Base-by-base conservation (phyloP, 2,888 invertebrate species). In the Epinotia nisella region DNA sequence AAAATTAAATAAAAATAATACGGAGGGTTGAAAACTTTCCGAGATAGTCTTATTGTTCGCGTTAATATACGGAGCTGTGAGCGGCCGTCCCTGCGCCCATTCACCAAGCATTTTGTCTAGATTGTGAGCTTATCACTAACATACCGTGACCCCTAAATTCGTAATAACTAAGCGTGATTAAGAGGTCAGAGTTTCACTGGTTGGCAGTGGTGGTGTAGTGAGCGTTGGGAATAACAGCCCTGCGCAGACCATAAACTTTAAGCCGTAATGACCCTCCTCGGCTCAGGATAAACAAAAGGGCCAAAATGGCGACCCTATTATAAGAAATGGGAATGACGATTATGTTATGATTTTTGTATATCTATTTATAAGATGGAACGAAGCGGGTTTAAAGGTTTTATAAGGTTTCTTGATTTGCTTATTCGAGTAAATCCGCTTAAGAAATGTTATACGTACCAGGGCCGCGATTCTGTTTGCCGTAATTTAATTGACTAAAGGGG, bases 231-330 rank as follows among this genome's bases (percentile, higher is more conserved):
- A 17, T 62, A 4, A 35, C 35, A 49, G 75, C 78, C 77, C 77
- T 77, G 79, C 76, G 78, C 80, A 79, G 80, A 78, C 82, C 80
- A 79, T 80, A 80, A 82, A 85, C 80, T 79, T 81, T 79, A 82
- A 82, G 78, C 83, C 82, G 79, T 85, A 86, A 87, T 85, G 82
- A 85, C 86, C 88, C 85, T 86, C 35, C 83, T 83, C 81, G 83
- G 78, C 85, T 83, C 80, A 83, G 85, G 85, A 87, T 84, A 88
- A 88, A 87, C 87, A 88, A 87, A 84, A 84, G 84, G 83, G 79
- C 80, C 79, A 78, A 78, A 73, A 59, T 59, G 64, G 68, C 51
- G 69, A 73, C 53, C 58, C 56, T 66, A 45, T 67, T 67, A 45
- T 39, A 72, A 72, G 67, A 72, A 72, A 67, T 56, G 55, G 55